A percentile compares a stretch with the other conserved stretches of the same genome.
phyloP scores from a whole-genome alignment of 2,888 invertebrate genomes.

The Lepidochrysops patricia region DNA sequence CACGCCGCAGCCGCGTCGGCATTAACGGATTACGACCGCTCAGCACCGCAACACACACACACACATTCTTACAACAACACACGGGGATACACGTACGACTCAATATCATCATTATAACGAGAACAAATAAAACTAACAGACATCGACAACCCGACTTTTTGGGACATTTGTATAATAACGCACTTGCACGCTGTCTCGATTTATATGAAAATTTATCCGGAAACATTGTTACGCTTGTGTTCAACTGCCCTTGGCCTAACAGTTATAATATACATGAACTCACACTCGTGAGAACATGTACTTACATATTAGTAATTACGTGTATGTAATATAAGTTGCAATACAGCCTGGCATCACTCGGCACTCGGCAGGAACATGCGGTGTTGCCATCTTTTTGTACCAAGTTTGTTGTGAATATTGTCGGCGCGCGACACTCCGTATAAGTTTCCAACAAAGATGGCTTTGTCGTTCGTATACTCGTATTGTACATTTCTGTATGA shows the following conservation, averaged over 20 bases:
- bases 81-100: too few species aligned
- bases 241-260: too few species aligned
- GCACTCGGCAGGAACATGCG: not conserved
- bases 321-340: not conserved
- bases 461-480: conserved; percentile 3
- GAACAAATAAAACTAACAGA: too few species aligned
- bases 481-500: not conserved
- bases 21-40: not conserved
- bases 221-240: too few species aligned
- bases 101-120: too few species aligned
- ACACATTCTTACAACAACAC: not conserved
- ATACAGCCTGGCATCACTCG: not conserved
- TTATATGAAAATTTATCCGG: too few species aligned
- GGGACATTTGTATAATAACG: too few species aligned
- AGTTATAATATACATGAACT: too few species aligned
- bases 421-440: conserved; percentile 1
- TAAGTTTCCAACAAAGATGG: not conserved
- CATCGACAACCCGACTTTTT: too few species aligned
- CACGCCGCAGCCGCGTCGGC: not conserved
- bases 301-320: too few species aligned
- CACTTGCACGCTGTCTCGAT: too few species aligned
- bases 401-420: conserved; percentile 1
- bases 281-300: not conserved
- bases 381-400: conserved; percentile 3
- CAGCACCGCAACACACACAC: not conserved